phyloP scores from a whole-genome alignment of 2,113 vertebrate species.

The Strix uralensis region DNA sequence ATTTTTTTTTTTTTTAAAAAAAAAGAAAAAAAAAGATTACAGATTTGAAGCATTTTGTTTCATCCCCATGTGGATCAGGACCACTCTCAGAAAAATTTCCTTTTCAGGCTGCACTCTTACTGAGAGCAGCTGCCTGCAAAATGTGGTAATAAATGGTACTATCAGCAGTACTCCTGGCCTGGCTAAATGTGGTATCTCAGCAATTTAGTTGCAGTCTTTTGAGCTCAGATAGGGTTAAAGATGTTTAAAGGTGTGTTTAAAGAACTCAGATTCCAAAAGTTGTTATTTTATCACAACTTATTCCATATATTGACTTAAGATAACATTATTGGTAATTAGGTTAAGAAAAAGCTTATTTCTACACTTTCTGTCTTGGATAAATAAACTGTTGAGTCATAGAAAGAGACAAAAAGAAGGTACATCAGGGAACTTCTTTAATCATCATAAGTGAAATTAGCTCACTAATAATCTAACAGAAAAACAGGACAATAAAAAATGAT shows the following conservation, averaged over 20 bases:
- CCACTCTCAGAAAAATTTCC: background rate
- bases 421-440: background rate
- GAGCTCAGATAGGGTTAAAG: background rate
- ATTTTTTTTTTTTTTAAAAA: background rate
- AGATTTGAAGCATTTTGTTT: background rate
- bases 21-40: fast-evolving
- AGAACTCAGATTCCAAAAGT: background rate
- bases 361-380: background rate
- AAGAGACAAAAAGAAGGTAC: background rate
- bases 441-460: background rate
- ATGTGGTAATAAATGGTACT: background rate
- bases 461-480: background rate
- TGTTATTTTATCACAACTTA: background rate
- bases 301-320: background rate
- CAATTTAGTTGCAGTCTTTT: background rate
- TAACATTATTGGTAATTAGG: background rate
- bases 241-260: background rate
- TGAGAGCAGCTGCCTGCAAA: background rate
- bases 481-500: fast-evolving
- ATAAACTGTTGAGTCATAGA: background rate
- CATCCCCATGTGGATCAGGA: background rate
- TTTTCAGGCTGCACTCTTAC: background rate
- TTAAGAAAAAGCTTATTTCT: background rate
- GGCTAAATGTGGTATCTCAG: background rate
- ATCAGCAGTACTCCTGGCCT: background rate